phyloP scores from a whole-genome alignment of 2,888 invertebrate species.

The Zelleria hepariella region DNA sequence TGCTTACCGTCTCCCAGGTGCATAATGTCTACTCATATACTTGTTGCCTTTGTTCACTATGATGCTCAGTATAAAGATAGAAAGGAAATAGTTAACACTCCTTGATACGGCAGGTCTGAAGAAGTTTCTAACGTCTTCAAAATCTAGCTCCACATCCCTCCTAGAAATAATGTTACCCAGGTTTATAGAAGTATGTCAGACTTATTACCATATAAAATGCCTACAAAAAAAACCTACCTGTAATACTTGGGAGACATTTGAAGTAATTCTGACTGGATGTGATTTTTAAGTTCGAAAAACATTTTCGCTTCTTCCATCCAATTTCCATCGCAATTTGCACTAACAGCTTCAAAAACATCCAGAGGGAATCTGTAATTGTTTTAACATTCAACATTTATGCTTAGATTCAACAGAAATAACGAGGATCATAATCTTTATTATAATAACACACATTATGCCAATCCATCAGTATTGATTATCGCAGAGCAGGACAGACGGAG shows the following conservation, averaged over 20 bases:
- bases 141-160: conserved; percentile 21
- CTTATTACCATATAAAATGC: background rate
- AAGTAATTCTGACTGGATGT: conserved; percentile 20
- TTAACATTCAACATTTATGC: background rate
- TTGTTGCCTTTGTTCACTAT: conserved; percentile 25
- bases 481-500: no score
- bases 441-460: no score
- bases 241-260: conserved; percentile 34
- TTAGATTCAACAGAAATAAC: no score
- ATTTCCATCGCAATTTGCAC: conserved; percentile 21
- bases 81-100: conserved; percentile 32
- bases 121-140: conserved; percentile 29
- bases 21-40: conserved; percentile 12
- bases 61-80: conserved; percentile 36
- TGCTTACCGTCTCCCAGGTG: background rate
- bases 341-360: conserved; percentile 20
- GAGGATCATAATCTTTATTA: no score
- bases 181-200: background rate
- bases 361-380: conserved; percentile 20
- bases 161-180: conserved; percentile 16
- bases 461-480: no score
- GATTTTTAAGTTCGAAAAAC: conserved; percentile 22
- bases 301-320: conserved; percentile 29
- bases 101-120: conserved; percentile 27
- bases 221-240: conserved; percentile 24